Conservation (phyloP, 2,888 invertebrate genomes). For the Phortica okadai region DNA sequence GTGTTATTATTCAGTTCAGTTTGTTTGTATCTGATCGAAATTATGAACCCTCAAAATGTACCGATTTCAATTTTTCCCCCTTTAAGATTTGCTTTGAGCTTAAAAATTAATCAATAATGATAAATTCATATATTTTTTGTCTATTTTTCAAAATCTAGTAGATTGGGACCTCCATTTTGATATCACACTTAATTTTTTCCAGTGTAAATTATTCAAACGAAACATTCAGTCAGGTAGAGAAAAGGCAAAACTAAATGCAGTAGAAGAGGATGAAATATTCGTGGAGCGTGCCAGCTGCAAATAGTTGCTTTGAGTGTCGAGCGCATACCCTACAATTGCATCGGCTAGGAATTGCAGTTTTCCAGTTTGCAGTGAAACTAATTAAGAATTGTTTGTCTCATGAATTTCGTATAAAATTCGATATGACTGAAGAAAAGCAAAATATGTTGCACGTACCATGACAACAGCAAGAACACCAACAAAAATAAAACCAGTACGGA, state of each 20-base stretch:
- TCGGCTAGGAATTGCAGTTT: background rate
- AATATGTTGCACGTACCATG: slow-evolving; percentile 8
- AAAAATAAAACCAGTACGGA: slow-evolving; percentile 3
- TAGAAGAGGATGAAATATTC: background rate
- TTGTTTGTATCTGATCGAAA: too few species aligned
- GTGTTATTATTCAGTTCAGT: too few species aligned
- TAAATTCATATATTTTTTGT: too few species aligned
- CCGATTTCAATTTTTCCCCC: too few species aligned
- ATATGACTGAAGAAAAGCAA: background rate
- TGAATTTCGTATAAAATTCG: background rate
- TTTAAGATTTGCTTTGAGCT: too few species aligned
- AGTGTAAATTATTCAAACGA: background rate
- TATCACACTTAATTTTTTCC: background rate
- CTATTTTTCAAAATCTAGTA: too few species aligned
- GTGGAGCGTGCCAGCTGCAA: slow-evolving; percentile 32
- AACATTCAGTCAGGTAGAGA: background rate
- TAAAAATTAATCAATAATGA: too few species aligned
- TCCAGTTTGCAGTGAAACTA: background rate
- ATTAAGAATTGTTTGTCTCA: background rate
- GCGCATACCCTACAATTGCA: slow-evolving; percentile 6
- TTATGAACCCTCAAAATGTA: too few species aligned
- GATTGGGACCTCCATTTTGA: too few species aligned
- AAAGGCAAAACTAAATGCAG: background rate
- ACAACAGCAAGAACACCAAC: slow-evolving; percentile 9
- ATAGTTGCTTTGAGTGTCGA: slow-evolving; percentile 20